Percentiles rank a stretch among this genome's conserved stretches.
phyloP scores from a whole-genome alignment of 2,888 invertebrate species.

The Drosophila cyrtoloma region DNA sequence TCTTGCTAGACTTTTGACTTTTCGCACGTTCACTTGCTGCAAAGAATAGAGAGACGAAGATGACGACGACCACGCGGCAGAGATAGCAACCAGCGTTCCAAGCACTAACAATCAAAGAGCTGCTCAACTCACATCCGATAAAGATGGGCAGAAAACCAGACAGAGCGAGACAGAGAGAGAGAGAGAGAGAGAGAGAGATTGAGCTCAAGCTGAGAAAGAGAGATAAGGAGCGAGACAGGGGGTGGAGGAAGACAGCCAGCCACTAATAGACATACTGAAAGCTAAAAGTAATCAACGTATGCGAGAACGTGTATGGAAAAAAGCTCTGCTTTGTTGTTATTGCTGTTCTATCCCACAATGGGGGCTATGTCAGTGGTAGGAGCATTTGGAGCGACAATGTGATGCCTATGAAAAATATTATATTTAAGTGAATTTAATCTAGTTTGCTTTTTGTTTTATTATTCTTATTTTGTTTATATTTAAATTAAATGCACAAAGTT shows the following conservation, averaged over 20 bases:
- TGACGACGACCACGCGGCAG: conserved; percentile 14
- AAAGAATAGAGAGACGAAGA: background rate
- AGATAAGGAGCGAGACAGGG: background rate
- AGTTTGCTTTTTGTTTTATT: background rate
- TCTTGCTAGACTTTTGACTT: conserved; percentile 47
- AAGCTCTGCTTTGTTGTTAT: background rate
- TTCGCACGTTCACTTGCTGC: conserved; percentile 60
- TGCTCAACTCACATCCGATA: conserved; percentile 11
- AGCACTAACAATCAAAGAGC: conserved; percentile 18
- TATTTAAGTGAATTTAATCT: background rate
- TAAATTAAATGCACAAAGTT: background rate
- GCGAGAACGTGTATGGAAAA: conserved; percentile 33
- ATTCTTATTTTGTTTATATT: background rate
- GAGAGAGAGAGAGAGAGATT: background rate
- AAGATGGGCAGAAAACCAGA: conserved; percentile 4
- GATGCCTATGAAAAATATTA: background rate
- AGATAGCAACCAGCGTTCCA: conserved; percentile 54
- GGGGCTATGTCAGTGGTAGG: background rate
- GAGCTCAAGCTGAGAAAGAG: background rate
- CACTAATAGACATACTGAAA: conserved; percentile 29
- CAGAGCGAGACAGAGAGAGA: background rate
- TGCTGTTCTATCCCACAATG: conserved; percentile 10
- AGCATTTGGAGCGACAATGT: background rate
- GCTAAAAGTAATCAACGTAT: conserved; percentile 38
- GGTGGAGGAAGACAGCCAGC: background rate